Conservation (phyloP, 2,113 vertebrate genomes). For the Bungarus multicinctus region DNA sequence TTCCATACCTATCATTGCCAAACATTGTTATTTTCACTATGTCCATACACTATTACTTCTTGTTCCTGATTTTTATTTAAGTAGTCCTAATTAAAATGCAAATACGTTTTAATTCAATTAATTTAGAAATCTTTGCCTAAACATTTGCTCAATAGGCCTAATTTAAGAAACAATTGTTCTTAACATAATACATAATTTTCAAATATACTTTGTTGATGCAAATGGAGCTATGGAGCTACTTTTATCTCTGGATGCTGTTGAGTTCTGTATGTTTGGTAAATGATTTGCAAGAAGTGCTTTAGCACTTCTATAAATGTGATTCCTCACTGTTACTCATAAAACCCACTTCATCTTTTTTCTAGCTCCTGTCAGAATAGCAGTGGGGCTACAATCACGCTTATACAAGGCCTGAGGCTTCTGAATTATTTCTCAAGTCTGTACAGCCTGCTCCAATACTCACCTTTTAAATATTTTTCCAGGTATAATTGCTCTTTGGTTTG, state of each 20-base stretch:
- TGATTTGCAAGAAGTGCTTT: neutral
- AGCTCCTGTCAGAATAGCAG: neutral
- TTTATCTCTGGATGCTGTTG: neutral
- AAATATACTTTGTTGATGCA: neutral
- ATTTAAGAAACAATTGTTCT: neutral
- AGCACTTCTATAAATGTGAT: neutral
- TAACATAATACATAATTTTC: neutral
- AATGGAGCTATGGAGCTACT: neutral
- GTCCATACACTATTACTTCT: neutral
- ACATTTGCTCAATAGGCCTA: neutral
- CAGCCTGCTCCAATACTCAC: neutral
- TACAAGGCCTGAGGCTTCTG: neutral
- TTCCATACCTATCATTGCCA: neutral
- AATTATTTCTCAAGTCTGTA: neutral
- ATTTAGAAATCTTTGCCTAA: neutral
- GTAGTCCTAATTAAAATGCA: neutral
- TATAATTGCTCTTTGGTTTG: neutral
- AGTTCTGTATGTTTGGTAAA: neutral
- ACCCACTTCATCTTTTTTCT: neutral
- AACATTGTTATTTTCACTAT: neutral
- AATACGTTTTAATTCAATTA: neutral
- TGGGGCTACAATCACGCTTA: neutral
- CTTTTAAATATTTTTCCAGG: neutral
- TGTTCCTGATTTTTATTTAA: neutral
- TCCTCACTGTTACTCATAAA: neutral